These are phyloP conservation scores for Cacatua alba DNA, from an alignment of 2,113 vertebrate genomes.

Conservation along the genomic window DNA sequence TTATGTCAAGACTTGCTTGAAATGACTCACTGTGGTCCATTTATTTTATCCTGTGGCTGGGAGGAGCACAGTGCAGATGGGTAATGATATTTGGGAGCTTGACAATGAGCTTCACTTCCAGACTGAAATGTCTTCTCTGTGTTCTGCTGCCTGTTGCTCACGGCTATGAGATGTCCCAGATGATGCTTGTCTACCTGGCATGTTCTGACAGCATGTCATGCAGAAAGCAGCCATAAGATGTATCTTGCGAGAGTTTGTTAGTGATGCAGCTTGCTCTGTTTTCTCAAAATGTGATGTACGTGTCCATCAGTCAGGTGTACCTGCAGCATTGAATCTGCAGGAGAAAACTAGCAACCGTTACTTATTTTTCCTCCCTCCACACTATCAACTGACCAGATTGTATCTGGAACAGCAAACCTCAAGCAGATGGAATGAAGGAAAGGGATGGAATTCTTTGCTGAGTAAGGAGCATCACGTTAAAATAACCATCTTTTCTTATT, in stretches of 20 bases:
- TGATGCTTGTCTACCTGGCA: neutral
- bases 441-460: neutral
- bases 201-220: neutral
- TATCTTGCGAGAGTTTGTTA: neutral
- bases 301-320: neutral
- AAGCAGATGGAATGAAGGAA: neutral
- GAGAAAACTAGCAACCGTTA: neutral
- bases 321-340: neutral
- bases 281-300: neutral
- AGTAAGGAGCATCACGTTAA: neutral
- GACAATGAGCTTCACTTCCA: neutral
- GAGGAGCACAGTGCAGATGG: neutral
- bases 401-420: neutral
- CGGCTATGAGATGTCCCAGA: neutral
- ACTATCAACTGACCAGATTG: neutral
- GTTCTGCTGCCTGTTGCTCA: neutral
- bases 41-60: neutral
- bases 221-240: neutral
- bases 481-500: neutral
- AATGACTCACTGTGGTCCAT: constrained; percentile 23
- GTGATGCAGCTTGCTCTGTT: neutral
- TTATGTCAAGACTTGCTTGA: constrained; percentile 30
- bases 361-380: neutral
- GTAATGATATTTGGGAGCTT: neutral
- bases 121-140: neutral